Conservation (phyloP, 2,797 vertebrate genomes). For the Syngnathus acus region DNA sequence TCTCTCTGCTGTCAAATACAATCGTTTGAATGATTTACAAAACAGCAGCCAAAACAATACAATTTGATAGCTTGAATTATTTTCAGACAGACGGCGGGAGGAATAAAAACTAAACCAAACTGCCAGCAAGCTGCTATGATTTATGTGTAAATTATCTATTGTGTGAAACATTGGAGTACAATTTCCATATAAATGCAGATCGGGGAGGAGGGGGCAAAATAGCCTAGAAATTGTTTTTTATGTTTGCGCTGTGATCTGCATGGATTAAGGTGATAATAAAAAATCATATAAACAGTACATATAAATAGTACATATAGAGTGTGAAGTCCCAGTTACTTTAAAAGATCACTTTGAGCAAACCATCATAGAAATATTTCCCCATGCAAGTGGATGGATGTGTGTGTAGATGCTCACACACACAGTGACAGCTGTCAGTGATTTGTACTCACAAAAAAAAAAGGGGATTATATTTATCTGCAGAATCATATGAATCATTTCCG, state of each 20-base stretch:
- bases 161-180: slow-evolving; percentile 22
- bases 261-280: slow-evolving; percentile 21
- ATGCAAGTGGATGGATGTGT: slow-evolving; percentile 8
- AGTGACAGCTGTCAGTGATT: slow-evolving; percentile 2
- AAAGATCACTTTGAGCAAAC: background rate
- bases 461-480: background rate
- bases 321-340: no score
- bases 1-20: slow-evolving; percentile 14
- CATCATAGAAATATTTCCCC: slow-evolving; percentile 13
- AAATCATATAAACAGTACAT: slow-evolving; percentile 25
- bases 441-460: background rate
- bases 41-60: background rate
- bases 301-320: background rate
- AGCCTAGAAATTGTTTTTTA: slow-evolving; percentile 14
- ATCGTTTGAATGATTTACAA: background rate
- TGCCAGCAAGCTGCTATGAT: slow-evolving; percentile 12
- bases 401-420: slow-evolving; percentile 13
- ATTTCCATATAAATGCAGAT: slow-evolving; percentile 35
- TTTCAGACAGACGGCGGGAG: background rate
- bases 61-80: background rate
- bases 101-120: background rate
- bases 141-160: slow-evolving; percentile 33
- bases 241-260: slow-evolving; percentile 16
- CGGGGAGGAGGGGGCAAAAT: background rate
- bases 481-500: background rate